These are phyloP conservation scores for Anseranas semipalmata DNA, from an alignment of 2,113 vertebrate species.

Conservation along the genomic window DNA sequence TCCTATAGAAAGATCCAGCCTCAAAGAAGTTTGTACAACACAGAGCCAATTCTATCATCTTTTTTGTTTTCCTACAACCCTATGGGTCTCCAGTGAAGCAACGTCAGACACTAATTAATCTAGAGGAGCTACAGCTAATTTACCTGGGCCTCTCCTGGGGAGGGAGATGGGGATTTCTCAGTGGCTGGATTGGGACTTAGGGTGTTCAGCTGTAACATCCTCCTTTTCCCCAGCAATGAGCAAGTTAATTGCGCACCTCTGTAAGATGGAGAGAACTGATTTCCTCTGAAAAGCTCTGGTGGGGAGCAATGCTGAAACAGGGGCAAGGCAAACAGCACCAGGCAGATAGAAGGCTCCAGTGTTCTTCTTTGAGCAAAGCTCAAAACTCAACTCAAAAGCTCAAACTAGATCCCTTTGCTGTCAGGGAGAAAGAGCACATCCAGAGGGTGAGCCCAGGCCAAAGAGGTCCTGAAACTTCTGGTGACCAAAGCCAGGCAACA, in stretches of 20 bases:
- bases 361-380: not conserved
- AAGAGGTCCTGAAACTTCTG: not conserved
- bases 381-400: too few species aligned
- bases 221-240: not conserved
- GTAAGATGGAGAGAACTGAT: not conserved
- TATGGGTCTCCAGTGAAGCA: not conserved
- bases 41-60: not conserved
- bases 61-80: not conserved
- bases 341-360: not conserved
- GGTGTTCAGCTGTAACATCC: rapidly evolving
- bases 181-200: not conserved
- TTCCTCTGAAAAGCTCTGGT: not conserved
- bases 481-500: too few species aligned
- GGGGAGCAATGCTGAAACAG: not conserved
- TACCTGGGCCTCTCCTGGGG: not conserved
- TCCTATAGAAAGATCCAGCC: not conserved
- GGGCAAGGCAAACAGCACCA: not conserved
- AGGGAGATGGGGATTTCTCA: not conserved
- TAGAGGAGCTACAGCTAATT: not conserved
- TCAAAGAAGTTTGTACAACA: not conserved
- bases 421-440: not conserved
- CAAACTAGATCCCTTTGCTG: not conserved
- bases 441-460: not conserved
- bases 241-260: not conserved
- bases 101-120: not conserved